Base-by-base conservation (phyloP, 2,113 vertebrate genomes). In the Melospiza melodia region DNA sequence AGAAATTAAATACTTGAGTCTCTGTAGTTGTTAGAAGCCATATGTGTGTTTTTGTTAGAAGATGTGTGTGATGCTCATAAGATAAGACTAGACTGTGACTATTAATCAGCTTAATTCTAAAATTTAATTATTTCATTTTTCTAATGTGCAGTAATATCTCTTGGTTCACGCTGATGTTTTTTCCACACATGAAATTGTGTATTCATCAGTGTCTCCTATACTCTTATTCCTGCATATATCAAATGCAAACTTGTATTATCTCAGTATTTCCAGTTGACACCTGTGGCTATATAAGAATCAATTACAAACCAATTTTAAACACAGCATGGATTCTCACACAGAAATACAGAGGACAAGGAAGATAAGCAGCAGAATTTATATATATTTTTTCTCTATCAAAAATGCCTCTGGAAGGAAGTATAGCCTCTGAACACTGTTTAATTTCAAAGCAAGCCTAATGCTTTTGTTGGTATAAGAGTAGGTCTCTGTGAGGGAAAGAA, bases 231-330 rank as follows among this genome's bases (percentile, higher is more conserved):
- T 73, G 43, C 46, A 79, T 43, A 61, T 30, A 41, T n/a, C 35
- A 75, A 67, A 66, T 9, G 54, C 87, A 80, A 72, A 37, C 15
- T 76, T 69, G 52, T 30, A 62, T 80, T 95, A 41, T 85, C 44
- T 91, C 68, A 55, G 17, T 69, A 57, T 35, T 77, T 92, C 87
- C 75, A 92, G 12, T 79, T 95, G 78, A 91, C 43, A 96, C 35
- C 39, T 86, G 39, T 96, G 59, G 78, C 89, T 86, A 58, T 57
- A 72, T 69, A 84, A 83, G 94, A 97, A 94, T 91, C 85, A 96
- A 82, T 90, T 94, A 82, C 61, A 67, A 96, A 20, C n/a, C 78
- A 76, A 65, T 92, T 95, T 97, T 79, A 92, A 98, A 92, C 67
- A 63, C 89, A 94, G 46, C 15, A 0, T 78, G 82, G 28, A 84